Percentiles rank a stretch among this genome's conserved stretches.
phyloP scores from a whole-genome alignment of 2,888 invertebrate species.

The Cerastis leucographa region DNA sequence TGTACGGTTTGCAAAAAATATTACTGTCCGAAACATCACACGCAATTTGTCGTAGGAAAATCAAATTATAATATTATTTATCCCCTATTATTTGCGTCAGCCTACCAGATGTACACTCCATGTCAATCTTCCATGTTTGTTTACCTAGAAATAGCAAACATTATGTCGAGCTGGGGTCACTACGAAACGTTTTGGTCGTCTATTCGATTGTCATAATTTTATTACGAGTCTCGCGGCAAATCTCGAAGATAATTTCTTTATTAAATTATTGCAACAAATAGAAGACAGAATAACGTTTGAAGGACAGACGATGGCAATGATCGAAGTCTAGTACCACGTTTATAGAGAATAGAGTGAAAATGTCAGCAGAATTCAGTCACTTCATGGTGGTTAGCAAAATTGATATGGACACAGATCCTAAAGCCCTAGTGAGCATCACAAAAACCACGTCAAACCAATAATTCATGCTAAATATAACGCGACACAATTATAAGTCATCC shows the following conservation, averaged over 20 bases:
- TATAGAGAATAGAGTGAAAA: constrained; percentile 1
- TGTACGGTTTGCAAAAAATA: constrained; percentile 56
- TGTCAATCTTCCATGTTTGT: constrained; percentile 89
- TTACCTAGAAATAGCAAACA: constrained; percentile 89
- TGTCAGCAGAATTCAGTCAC: constrained; percentile 14
- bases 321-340: background rate
- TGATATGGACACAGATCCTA: constrained; percentile 44
- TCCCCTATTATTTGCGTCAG: constrained; percentile 89
- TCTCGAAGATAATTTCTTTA: constrained; percentile 74
- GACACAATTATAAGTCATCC: constrained; percentile 90
- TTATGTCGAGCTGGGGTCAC: constrained; percentile 84
- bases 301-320: background rate
- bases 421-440: constrained; percentile 67
- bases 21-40: constrained; percentile 73
- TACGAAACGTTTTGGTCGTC: constrained; percentile 81
- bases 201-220: constrained; percentile 87
- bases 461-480: constrained; percentile 90
- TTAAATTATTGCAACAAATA: constrained; percentile 54
- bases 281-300: constrained; percentile 26
- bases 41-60: constrained; percentile 88
- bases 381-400: constrained; percentile 38
- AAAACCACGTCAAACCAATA: constrained; percentile 88
- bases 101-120: constrained; percentile 89
- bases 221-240: constrained; percentile 74
- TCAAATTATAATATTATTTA: constrained; percentile 90